Conservation (phyloP, 2,797 vertebrate species). For the Morelia viridis region DNA sequence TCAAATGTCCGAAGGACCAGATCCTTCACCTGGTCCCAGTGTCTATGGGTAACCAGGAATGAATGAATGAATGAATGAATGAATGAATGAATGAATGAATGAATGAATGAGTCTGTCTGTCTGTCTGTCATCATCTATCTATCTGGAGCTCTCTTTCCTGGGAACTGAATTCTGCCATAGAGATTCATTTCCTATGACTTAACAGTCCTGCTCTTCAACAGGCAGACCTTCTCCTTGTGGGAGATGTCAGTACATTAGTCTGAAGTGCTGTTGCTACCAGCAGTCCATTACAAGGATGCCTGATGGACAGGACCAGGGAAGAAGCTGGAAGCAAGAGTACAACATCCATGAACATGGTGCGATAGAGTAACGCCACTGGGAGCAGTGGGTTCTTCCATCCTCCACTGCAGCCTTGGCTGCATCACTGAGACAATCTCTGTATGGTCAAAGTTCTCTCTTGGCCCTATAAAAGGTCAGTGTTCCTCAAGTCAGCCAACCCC, state of each 20-base stretch:
- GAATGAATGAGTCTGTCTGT: background rate
- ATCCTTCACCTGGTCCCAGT: slow-evolving; percentile 84
- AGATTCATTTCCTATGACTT: too few relatives aligned
- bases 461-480: too few relatives aligned
- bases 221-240: too few relatives aligned
- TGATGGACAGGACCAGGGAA: background rate
- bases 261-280: background rate
- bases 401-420: background rate
- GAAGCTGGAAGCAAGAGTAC: too few relatives aligned
- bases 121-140: background rate
- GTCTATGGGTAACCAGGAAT: slow-evolving; percentile 66
- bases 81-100: background rate
- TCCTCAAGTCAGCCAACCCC: background rate
- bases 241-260: background rate
- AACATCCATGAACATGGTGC: too few relatives aligned
- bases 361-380: background rate
- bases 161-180: background rate
- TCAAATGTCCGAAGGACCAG: slow-evolving; percentile 80
- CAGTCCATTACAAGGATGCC: background rate
- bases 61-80: background rate
- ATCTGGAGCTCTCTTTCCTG: background rate
- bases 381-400: too few relatives aligned
- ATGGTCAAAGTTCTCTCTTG: background rate
- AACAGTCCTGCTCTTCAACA: background rate
- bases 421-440: background rate